Base-by-base conservation (phyloP, 2,797 vertebrate genomes). In the Sus cebifrons region DNA sequence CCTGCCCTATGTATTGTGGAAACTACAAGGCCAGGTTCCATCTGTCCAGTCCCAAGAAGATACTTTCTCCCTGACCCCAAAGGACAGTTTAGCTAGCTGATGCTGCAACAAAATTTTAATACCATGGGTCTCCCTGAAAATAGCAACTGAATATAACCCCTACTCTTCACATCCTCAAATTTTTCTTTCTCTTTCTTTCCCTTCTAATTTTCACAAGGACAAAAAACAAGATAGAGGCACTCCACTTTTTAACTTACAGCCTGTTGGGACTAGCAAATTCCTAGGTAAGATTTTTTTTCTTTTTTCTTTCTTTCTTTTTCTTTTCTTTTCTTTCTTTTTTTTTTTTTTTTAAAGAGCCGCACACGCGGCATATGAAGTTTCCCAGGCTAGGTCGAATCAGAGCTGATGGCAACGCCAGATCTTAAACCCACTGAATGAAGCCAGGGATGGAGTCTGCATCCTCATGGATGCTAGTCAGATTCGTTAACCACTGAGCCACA, bases 241-340 rank as follows among this genome's bases (percentile, higher is more conserved):
- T 62, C 67, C 23, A 94, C 68, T 85, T 64, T 93, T 70, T 89
- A 81, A 25, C 36, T 62, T 96, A 81, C 8, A 93, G 25, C 32
- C 58, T 27, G 16, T 94, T 84, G 95, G 68, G 89, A 91, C 83
- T 94, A 92, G 78, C 8, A 8, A 94, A 85, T 95, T 92, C 79
- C 81, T 92, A 89, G 52, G 81, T 70, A 92, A 81, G n/a, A 62
- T 90, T 96, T 86, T 75, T 86, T 36, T 36, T 36, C 36, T 36
- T 36, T 36, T 36, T 36, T 36, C 36, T 36, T 36, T 36, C 36
- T 36, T 36, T 36, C 36, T 36, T 36, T 36, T 36, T 36, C 36
- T 36, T 36, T 36, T 36, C 36, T 3, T 3, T 36, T 36, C 36
- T 36, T 36, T 36, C 36, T 36, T 36, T 36, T 4, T 36, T 36